Evolutionary conservation across 2,113 vertebrate genomes (phyloP).

Genomic region (Callocephalon fimbriatum): DNA sequence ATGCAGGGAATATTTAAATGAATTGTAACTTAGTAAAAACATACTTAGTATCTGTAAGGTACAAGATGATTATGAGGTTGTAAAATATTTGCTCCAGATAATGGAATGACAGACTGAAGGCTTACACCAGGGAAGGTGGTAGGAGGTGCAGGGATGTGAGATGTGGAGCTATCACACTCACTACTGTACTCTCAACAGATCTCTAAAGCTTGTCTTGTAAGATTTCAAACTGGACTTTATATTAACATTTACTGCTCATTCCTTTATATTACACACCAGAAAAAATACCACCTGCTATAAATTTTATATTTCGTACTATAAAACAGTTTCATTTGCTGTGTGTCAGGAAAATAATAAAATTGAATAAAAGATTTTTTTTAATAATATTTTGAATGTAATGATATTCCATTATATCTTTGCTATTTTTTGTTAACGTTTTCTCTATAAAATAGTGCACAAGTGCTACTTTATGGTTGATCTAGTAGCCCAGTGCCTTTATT

Average conservation of each 20-base stretch:
- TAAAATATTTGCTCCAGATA: slow-evolving; percentile 30
- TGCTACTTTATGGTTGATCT: background rate
- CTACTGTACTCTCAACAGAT: background rate
- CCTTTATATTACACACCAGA: background rate
- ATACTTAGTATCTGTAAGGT: background rate
- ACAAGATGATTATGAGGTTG: background rate
- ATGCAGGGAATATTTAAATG: background rate
- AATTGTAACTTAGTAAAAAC: slow-evolving; percentile 31
- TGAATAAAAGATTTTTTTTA: background rate
- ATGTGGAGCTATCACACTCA: background rate
- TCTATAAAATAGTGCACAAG: background rate
- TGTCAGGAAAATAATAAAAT: slow-evolving; percentile 16
- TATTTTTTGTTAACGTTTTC: background rate
- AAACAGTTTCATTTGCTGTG: slow-evolving; percentile 33
- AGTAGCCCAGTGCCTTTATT: background rate
- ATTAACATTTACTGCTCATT: slow-evolving; percentile 34
- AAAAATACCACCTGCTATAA: background rate
- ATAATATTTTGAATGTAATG: background rate
- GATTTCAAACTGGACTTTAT: background rate
- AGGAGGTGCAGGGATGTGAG: background rate
- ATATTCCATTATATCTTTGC: background rate
- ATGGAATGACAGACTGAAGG: slow-evolving; percentile 3
- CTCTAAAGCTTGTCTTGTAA: slow-evolving; percentile 6
- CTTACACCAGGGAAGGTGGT: background rate
- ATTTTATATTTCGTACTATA: slow-evolving; percentile 33